phyloP scores from a whole-genome alignment of 2,797 vertebrate genomes.

The Morelia viridis region DNA sequence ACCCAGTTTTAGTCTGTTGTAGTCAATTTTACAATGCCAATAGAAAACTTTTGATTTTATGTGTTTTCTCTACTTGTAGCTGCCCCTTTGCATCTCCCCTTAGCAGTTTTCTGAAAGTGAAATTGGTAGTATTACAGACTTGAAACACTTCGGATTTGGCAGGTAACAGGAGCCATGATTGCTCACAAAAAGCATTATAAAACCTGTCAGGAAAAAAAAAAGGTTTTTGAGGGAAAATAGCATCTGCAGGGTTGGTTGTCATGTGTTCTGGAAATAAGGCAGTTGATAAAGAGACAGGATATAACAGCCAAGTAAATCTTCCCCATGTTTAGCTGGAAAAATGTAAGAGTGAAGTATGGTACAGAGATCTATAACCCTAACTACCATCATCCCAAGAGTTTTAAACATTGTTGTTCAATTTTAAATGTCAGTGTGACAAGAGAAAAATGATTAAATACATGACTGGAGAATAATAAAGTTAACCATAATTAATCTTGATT shows the following conservation, averaged over 20 bases:
- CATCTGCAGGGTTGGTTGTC: neutral
- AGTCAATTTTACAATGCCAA: neutral
- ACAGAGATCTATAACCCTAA: no score
- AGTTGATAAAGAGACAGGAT: no score
- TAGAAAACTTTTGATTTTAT: neutral
- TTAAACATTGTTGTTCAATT: no score
- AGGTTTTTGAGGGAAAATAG: neutral
- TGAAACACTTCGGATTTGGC: neutral
- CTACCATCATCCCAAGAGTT: no score
- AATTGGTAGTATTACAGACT: neutral
- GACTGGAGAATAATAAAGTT: no score
- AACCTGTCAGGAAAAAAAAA: neutral
- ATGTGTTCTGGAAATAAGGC: neutral
- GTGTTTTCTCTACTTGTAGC: neutral
- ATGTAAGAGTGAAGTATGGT: no score
- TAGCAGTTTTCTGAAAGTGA: neutral
- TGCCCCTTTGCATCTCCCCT: neutral
- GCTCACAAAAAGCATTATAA: neutral
- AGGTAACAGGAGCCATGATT: neutral
- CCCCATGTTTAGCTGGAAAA: no score
- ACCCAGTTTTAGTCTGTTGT: neutral
- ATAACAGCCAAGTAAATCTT: no score
- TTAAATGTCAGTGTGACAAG: no score
- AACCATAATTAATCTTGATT: no score
- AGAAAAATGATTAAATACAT: no score